These are phyloP conservation scores for Callimorpha dominula DNA, from an alignment of 2,888 invertebrate genomes.

Conservation along the genomic window DNA sequence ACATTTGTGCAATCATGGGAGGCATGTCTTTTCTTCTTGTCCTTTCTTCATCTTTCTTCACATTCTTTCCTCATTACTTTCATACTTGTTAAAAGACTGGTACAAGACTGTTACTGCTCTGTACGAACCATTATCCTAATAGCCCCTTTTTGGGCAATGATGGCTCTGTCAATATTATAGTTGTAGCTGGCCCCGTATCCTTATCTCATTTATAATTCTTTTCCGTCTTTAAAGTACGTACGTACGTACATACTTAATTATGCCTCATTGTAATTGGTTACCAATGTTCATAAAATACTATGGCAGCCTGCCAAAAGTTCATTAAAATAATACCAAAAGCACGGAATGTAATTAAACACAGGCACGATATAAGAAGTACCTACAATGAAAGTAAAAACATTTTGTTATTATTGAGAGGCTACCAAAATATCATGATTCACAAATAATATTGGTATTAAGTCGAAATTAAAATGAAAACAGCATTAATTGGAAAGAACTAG, in stretches of 20 bases:
- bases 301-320: constrained; percentile 12
- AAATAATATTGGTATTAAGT: too few species aligned
- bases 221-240: not conserved
- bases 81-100: too few species aligned
- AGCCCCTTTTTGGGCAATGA: too few species aligned
- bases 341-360: constrained; percentile 21
- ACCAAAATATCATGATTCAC: too few species aligned
- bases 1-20: too few species aligned
- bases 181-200: not conserved
- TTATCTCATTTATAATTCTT: not conserved
- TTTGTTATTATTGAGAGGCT: too few species aligned
- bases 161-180: too few species aligned
- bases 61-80: too few species aligned
- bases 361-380: constrained; percentile 8
- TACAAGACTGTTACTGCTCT: too few species aligned
- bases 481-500: not conserved
- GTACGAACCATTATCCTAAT: too few species aligned
- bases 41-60: too few species aligned
- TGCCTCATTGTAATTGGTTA: not conserved
- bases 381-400: not conserved
- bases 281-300: not conserved
- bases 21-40: too few species aligned
- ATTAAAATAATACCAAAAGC: constrained; percentile 16
- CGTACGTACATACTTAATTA: not conserved
- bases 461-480: not conserved